Base-by-base conservation (phyloP, 2,888 invertebrate species). In the Chelonus formosanus region DNA sequence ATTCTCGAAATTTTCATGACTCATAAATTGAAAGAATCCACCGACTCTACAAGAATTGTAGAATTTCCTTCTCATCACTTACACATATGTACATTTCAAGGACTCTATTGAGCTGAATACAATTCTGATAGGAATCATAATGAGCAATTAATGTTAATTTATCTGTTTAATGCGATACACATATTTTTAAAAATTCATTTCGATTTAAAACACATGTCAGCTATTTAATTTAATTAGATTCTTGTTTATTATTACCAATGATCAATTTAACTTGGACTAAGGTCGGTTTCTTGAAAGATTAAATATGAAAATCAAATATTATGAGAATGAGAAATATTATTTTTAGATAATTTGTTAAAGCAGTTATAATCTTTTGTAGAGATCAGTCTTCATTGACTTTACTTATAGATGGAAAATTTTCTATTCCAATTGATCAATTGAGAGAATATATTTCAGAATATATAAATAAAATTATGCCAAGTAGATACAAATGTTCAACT, bases 111-210 rank as follows among this genome's bases (percentile, higher is more conserved):
- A 31, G 7, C 32, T 31, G 31, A 32, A 36, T 2, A 34, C 40
- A 10, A 61, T 69, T 61, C 63, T 34, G 52, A 47, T 64, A 53
- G 31, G 65, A 72, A 70, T 67, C 48, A 59, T 62, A 67, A 70
- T 67, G 65, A 62, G 20, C 35, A 50, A 67, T 61, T 69, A 60
- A 70, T 73, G 67, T 44, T 63, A 68, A 73, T 71, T 20, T 52
- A 54, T 60, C 40, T 34, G 35, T 52, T 58, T 45, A 44, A 57
- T 34, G 44, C 45, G 34, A 10, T 34, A 34, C 45, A 43, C 35
- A 45, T 44, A 48, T n/a, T 31, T 8, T 45, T 1, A 20, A 20
- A 20, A 20, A 20, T 20, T 20, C 20, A 20, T 20, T 20, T 20
- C 20, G 20, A 10, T n/a, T 44, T 40, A 8, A 35, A 35, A 4